These are phyloP conservation scores for Macropus fuliginosus DNA, from an alignment of 2,797 vertebrate genomes.

Conservation along the genomic window DNA sequence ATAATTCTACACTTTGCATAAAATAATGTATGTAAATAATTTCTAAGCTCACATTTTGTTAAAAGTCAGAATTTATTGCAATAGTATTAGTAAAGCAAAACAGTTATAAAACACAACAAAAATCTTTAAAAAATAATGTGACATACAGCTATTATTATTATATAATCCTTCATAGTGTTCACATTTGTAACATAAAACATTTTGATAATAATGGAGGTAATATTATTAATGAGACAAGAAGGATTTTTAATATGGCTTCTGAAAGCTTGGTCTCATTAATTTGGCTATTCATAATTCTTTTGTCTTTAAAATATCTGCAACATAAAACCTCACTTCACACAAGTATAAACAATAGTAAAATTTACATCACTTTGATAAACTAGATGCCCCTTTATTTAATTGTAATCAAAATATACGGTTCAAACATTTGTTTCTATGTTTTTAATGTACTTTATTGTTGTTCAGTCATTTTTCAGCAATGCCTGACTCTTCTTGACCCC, in stretches of 20 bases:
- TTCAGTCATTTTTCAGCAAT: background rate
- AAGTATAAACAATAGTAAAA: background rate
- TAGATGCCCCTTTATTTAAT: background rate
- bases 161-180: background rate
- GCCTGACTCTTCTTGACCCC: background rate
- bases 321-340: background rate
- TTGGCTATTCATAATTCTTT: background rate
- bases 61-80: background rate
- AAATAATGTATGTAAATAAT: background rate
- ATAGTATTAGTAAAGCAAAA: background rate
- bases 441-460: background rate
- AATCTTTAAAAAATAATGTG: background rate
- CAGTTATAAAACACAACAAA: background rate
- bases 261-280: background rate
- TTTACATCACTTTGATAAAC: background rate
- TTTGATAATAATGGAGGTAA: background rate
- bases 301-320: background rate
- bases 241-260: background rate
- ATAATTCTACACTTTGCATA: background rate
- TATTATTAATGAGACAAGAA: background rate
- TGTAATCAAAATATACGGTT: background rate
- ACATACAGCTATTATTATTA: background rate
- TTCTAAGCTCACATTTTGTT: background rate
- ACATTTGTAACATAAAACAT: background rate
- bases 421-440: background rate